phyloP scores from a whole-genome alignment of 92 coral and sea anemone species.

The Galaxea fascicularis region DNA sequence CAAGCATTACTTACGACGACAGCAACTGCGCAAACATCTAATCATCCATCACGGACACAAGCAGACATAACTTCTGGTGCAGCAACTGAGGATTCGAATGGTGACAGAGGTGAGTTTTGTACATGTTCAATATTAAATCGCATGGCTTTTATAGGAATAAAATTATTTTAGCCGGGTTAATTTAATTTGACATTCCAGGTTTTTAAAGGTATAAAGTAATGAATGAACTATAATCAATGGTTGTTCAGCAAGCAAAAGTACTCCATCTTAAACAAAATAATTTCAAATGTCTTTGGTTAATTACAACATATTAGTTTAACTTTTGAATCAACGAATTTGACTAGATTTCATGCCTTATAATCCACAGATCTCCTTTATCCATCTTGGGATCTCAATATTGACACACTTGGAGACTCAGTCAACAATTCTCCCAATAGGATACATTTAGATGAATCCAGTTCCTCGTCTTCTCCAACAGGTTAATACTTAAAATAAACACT shows the following conservation, averaged over 20 bases:
- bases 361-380: background rate
- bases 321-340: background rate
- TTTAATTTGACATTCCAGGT: background rate
- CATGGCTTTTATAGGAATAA: too few species aligned
- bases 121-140: too few species aligned
- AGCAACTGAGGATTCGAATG: too few species aligned
- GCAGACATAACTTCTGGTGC: too few species aligned
- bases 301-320: background rate
- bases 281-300: background rate
- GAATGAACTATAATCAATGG: background rate
- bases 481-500: too few species aligned
- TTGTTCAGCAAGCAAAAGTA: background rate
- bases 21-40: too few species aligned
- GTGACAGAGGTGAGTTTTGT: too few species aligned
- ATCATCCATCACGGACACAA: too few species aligned
- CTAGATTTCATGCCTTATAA: background rate
- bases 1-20: too few species aligned
- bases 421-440: background rate
- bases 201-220: background rate
- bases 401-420: background rate
- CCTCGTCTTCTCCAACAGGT: background rate
- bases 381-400: background rate
- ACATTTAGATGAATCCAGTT: background rate
- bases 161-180: background rate
- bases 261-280: background rate